Evolutionary conservation across 1,140 invertebrate genomes (phyloP), one percentile per base, ranked within the genome.

Genomic region (Anoplolepis gracilipes): DNA sequence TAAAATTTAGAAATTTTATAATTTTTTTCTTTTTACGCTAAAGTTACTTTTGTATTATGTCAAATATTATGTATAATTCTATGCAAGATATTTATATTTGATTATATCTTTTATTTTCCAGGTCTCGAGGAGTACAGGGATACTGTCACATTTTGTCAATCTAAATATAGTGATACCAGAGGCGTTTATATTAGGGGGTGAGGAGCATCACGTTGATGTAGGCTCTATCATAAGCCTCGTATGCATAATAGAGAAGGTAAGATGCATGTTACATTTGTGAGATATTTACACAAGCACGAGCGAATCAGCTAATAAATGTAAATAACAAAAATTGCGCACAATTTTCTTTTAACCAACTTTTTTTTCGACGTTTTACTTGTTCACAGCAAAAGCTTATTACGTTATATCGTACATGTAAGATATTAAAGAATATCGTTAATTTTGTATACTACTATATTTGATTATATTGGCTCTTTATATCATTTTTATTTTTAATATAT

Each of bases 241-340:
- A 91, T 98, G 98, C 95, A 97, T 98, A 92, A 98, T 98, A 93
- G 98, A 98, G 95, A 98, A 98, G 97, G 98, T 98, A 95, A 96
- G 95, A 75, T 39, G 4, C 16, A 72, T 36, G 25, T 64, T 46
- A 13, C 36, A 42, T 25, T 72, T 28, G 67, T 6, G 36, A 59
- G 13, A 59, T 53, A 53, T 55, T 57, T 70, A 55, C 13, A 16
- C 53, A 11, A 55, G 19, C 28, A 72, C 36, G 53, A 72, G 28
- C n/a, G 53, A 59, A 25, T 28, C 1, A 10, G 19, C n/a, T 73
- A 72, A 81, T 81, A 72, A 82, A 72, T 82, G 55, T 82, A 61
- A 82, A 82, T 82, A 61, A 61, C 13, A 64, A 57, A 84, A 78
- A 84, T 64, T 19, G 25, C 67, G 36, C 59, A 53, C 53, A 72